Base-by-base conservation (phyloP, 2,888 invertebrate species). In the Drosophila meridiana region DNA sequence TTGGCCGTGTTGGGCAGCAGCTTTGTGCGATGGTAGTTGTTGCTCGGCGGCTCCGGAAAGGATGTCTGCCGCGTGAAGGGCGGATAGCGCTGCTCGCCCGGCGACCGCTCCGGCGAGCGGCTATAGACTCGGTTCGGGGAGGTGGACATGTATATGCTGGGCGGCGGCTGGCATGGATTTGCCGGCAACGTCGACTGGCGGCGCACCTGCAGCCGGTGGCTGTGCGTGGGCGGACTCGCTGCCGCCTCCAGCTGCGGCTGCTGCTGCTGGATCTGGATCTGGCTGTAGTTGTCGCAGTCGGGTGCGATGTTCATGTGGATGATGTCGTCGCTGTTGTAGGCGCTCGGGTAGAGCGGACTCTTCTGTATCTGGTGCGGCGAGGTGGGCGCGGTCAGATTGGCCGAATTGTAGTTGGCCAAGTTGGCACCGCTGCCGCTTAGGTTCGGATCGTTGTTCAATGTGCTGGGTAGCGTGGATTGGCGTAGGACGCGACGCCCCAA, bases 21-120 rank as follows among this genome's bases (percentile, higher is more conserved):
- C 82, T 93, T 93, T 26, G 83, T 68, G 58, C 87, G 87, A 67
- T 90, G 89, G 34, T 89, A 85, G 6, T 52, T 52, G 52, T 64
- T 77, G 61, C 76, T 71, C 7, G 78, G 83, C 1, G 90, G 83
- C 32, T 90, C 90, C 11, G 90, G 93, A 61, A 93, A 93, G 6
- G 93, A 92, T 32, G 93, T 92, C 82, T 93, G 93, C 36, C 93
- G 84, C 42, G 92, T 89, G 68, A 93, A 93, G 3, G 93, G 93
- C 20, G 92, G 92, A 87, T 91, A 93, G 3, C 91, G 87, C 48
- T 89, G 87, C 45, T 93, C 93, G 11, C 90, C 92, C 7, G 92
- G 92, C 20, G 91, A 91, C 14, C 93, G 91, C 61, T 93, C 93
- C 34, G 93, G 93, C 34, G 93, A 93, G 45, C 93, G 90, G 65